These are phyloP conservation scores for Desoria tigrina DNA, from an alignment of 2,888 invertebrate genomes.

Conservation along the genomic window DNA sequence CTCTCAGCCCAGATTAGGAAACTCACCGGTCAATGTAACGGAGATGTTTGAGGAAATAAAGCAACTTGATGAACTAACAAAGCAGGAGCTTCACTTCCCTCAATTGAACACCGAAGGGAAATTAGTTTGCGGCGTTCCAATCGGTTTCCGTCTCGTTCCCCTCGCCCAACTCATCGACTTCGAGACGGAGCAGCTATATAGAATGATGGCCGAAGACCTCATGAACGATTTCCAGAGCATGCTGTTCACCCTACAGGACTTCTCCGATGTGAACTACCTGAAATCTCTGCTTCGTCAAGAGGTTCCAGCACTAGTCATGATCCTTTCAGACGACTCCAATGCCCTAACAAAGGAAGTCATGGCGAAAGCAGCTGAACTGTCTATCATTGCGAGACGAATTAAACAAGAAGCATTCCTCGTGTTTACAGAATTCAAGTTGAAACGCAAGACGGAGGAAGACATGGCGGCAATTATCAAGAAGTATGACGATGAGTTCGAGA, in stretches of 20 bases:
- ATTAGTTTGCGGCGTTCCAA: constrained; percentile 15
- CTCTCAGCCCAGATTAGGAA: constrained; percentile 5
- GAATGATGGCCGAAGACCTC: neutral
- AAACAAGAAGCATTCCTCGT: neutral
- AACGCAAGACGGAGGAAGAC: neutral
- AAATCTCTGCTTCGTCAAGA: constrained; percentile 8
- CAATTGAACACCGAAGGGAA: neutral
- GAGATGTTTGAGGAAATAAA: constrained; percentile 20
- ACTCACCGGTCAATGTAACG: constrained; percentile 1
- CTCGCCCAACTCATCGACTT: neutral
- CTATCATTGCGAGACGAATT: neutral
- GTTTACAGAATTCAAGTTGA: constrained; percentile 2
- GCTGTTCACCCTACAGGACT: constrained; percentile 18
- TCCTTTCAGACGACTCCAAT: constrained; percentile 18
- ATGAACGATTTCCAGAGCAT: constrained; percentile 14
- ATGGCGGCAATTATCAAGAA: neutral
- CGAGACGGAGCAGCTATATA: neutral
- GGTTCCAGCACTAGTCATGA: neutral
- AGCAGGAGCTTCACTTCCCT: constrained; percentile 15
- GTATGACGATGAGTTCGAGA: constrained; percentile 7
- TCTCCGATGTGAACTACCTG: neutral
- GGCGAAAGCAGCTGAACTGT: neutral
- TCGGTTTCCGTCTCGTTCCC: constrained; percentile 19
- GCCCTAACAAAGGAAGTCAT: constrained; percentile 15
- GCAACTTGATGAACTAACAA: neutral